Evolutionary conservation across 2,888 invertebrate genomes (phyloP).

Genomic region (Lumbricus terrestris): DNA sequence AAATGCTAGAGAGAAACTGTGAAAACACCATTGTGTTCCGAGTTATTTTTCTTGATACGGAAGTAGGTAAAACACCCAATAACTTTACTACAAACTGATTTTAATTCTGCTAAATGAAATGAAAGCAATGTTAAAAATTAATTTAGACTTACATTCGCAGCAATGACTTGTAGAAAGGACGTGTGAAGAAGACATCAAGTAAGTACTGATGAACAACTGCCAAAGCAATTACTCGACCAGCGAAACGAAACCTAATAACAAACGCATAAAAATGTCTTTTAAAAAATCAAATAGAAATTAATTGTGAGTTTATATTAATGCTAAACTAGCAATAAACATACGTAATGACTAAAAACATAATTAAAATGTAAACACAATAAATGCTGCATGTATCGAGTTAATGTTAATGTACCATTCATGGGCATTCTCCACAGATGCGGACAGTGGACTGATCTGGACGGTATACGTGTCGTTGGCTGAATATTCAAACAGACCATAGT

Average conservation of each 20-base stretch:
- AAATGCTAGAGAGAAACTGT: background rate
- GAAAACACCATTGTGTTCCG: background rate
- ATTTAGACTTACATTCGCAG: slow-evolving; percentile 69
- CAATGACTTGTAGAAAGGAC: slow-evolving; percentile 92
- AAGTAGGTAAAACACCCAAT: no score
- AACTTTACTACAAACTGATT: background rate
- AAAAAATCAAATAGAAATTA: background rate
- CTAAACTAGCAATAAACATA: no score
- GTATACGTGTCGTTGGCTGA: slow-evolving; percentile 97
- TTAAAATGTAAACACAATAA: no score
- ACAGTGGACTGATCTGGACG: slow-evolving; percentile 79
- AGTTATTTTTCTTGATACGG: background rate
- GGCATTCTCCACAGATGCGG: slow-evolving; percentile 93
- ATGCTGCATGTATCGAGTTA: background rate
- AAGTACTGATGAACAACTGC: slow-evolving; percentile 96
- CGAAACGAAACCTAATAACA: slow-evolving; percentile 79
- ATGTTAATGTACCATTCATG: slow-evolving; percentile 78
- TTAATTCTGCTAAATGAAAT: background rate
- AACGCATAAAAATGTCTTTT: background rate
- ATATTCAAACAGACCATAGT: slow-evolving; percentile 96
- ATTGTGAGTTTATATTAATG: no score
- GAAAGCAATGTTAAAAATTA: background rate
- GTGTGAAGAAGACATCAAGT: slow-evolving; percentile 93
- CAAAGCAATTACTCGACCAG: slow-evolving; percentile 87
- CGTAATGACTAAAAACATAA: no score